Percentiles rank a stretch among this genome's conserved stretches.
These are phyloP conservation scores for Andricus quercusramuli DNA, from an alignment of 2,888 invertebrate genomes.

Conservation along the genomic window DNA sequence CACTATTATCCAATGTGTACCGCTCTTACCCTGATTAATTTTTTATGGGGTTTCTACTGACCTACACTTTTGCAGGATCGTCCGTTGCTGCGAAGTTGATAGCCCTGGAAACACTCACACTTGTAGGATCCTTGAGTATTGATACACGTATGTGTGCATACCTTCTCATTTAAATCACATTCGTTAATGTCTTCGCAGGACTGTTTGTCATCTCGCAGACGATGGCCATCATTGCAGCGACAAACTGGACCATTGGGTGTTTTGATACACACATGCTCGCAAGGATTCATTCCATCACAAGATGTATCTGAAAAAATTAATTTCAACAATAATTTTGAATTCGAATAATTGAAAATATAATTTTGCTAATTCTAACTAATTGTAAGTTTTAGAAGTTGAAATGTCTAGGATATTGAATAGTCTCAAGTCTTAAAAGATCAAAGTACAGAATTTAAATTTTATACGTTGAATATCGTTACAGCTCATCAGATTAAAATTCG, in stretches of 20 bases:
- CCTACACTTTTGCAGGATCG: constrained; percentile 73
- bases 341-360: too few relatives aligned
- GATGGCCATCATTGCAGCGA: constrained; percentile 80
- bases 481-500: too few relatives aligned
- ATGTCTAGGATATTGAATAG: too few relatives aligned
- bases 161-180: constrained; percentile 79
- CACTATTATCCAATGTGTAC: too few relatives aligned
- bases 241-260: constrained; percentile 75
- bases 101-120: constrained; percentile 70
- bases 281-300: background rate
- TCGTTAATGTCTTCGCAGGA: constrained; percentile 81
- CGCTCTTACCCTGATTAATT: background rate
- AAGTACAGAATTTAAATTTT: too few relatives aligned
- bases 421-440: too few relatives aligned
- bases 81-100: constrained; percentile 73
- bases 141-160: constrained; percentile 77
- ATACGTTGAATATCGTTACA: too few relatives aligned
- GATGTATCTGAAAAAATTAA: background rate
- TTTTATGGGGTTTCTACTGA: constrained; percentile 50
- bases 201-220: constrained; percentile 73
- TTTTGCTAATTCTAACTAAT: too few relatives aligned
- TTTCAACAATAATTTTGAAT: too few relatives aligned
- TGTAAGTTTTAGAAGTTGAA: too few relatives aligned
- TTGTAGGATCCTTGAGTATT: constrained; percentile 74
- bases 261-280: constrained; percentile 49